phyloP scores from a whole-genome alignment of 2,888 invertebrate genomes.

The Yponomeuta sedellus region DNA sequence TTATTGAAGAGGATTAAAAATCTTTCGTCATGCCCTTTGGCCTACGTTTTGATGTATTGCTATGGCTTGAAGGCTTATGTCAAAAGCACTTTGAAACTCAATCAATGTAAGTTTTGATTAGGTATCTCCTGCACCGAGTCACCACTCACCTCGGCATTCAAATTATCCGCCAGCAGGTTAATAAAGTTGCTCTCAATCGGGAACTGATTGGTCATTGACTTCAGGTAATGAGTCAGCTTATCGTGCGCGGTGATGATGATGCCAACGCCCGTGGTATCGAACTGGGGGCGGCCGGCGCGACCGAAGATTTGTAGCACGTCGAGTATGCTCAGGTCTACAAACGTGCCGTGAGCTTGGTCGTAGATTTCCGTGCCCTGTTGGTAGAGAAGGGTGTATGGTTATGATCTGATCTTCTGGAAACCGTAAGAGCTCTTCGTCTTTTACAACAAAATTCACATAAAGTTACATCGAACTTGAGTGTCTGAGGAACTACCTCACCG shows the following conservation, averaged over 20 bases:
- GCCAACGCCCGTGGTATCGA: constrained; percentile 94
- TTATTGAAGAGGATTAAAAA: too few species aligned
- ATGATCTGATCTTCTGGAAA: too few species aligned
- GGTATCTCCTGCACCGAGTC: too few species aligned
- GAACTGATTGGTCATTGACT: constrained; percentile 95
- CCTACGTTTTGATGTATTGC: too few species aligned
- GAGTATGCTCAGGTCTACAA: constrained; percentile 95
- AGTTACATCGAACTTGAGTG: too few species aligned
- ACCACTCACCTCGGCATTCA: constrained; percentile 93
- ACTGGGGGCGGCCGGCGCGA: constrained; percentile 98
- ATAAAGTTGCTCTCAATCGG: constrained; percentile 99
- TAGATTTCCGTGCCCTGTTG: constrained; percentile 96
- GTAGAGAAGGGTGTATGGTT: neutral
- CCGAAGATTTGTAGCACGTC: constrained; percentile 99
- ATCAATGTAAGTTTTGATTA: too few species aligned
- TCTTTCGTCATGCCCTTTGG: too few species aligned
- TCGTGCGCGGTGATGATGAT: constrained; percentile 96
- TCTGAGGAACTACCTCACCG: too few species aligned
- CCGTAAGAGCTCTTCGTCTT: too few species aligned
- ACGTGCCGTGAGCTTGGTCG: constrained; percentile 95
- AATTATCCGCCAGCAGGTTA: constrained; percentile 92
- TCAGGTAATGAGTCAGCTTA: constrained; percentile 94
- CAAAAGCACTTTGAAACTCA: too few species aligned
- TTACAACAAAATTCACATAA: too few species aligned
- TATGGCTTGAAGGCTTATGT: too few species aligned